Percentiles rank a stretch among this genome's conserved stretches.
Evolutionary conservation across 2,888 invertebrate species (phyloP).

Genomic region (Erebia aethiops): DNA sequence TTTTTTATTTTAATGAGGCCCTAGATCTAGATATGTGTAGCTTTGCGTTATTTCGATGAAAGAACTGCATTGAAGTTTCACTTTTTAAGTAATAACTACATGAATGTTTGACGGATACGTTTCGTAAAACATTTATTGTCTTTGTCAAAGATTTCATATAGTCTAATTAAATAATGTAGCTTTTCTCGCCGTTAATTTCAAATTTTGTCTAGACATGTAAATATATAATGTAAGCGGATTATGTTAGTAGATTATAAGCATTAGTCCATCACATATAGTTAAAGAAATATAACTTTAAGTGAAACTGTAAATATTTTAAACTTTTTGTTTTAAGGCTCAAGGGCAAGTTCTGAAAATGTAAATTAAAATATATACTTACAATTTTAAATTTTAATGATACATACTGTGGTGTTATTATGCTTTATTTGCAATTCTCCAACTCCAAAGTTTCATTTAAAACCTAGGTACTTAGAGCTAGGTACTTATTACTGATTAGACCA

Average conservation of each 20-base stretch:
- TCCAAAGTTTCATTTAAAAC: background rate
- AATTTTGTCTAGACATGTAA: conserved; percentile 27
- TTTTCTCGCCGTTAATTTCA: background rate
- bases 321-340: conserved; percentile 16
- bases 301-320: conserved; percentile 17
- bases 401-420: conserved; percentile 14
- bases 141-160: background rate
- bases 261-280: conserved; percentile 61
- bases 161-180: conserved; percentile 27
- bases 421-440: background rate
- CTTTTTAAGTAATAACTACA: too few species aligned
- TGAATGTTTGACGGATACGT: background rate
- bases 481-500: background rate
- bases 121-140: background rate
- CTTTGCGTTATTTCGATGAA: too few species aligned
- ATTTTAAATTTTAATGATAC: background rate
- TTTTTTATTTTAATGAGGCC: too few species aligned
- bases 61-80: too few species aligned
- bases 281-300: conserved; percentile 43
- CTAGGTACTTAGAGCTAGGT: background rate
- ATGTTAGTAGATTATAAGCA: conserved; percentile 49
- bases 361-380: background rate
- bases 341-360: conserved; percentile 1
- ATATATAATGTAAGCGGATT: conserved; percentile 53
- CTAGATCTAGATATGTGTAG: too few species aligned